phyloP scores from a whole-genome alignment of 2,888 invertebrate genomes.

The Drosophila kanekoi region DNA sequence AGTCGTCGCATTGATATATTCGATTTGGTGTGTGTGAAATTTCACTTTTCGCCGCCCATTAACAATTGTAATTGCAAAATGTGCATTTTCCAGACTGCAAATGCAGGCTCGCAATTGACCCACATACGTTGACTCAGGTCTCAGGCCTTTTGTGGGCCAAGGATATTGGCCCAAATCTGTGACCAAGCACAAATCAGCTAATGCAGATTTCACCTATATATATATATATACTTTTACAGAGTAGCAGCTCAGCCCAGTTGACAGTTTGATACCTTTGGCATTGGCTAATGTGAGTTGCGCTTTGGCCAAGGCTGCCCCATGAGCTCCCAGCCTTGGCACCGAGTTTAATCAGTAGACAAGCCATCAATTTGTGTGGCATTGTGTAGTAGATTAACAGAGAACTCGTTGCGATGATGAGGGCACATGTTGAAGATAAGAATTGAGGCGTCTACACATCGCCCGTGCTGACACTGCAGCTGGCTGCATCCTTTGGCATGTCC shows the following conservation, averaged over 20 bases:
- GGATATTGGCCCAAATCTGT: conserved; percentile 14
- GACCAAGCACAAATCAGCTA: neutral
- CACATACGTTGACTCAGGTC: conserved; percentile 9
- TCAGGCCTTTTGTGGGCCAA: too few species aligned
- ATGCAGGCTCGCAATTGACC: conserved; percentile 17
- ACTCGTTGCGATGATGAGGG: conserved; percentile 12
- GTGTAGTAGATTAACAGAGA: conserved; percentile 16
- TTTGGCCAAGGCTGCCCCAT: conserved; percentile 9
- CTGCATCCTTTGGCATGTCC: conserved; percentile 33
- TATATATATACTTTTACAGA: neutral
- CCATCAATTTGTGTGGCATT: conserved; percentile 21
- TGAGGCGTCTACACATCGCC: neutral
- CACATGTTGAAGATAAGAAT: conserved; percentile 21
- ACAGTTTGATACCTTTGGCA: conserved; percentile 25
- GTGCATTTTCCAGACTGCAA: conserved; percentile 23
- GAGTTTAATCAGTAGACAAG: conserved; percentile 36
- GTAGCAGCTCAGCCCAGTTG: conserved; percentile 7
- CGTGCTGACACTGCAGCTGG: conserved; percentile 15
- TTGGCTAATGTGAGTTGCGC: conserved; percentile 11
- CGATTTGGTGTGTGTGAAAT: conserved; percentile 39
- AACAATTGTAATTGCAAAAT: conserved; percentile 29
- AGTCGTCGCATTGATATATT: conserved; percentile 60
- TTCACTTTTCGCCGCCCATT: conserved; percentile 45
- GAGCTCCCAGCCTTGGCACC: conserved; percentile 34
- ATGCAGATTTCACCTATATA: neutral